Evolutionary conservation across 2,888 invertebrate genomes (phyloP).

Genomic region (Drosophila affinis): DNA sequence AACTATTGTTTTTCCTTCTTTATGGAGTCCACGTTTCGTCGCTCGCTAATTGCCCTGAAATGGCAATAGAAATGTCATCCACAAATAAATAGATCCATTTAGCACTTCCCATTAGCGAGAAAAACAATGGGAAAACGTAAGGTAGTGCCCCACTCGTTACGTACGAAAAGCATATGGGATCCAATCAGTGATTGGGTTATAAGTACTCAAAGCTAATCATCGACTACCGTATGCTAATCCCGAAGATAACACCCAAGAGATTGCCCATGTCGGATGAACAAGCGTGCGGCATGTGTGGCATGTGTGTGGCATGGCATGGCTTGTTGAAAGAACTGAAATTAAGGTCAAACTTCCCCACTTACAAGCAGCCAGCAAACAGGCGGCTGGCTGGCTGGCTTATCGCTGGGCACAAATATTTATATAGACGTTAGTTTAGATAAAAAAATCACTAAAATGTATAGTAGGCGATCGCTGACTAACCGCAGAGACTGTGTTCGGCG

Average conservation of each 20-base stretch:
- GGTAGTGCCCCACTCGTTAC: not conserved
- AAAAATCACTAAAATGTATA: conserved; percentile 7
- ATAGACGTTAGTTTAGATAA: conserved; percentile 57
- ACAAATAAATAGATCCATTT: conserved; percentile 31
- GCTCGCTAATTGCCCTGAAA: conserved; percentile 16
- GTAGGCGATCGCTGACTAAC: conserved; percentile 25
- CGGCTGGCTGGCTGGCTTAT: conserved; percentile 49
- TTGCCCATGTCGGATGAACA: not conserved
- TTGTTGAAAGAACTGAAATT: conserved; percentile 12
- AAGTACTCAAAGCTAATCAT: not conserved
- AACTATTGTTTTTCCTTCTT: not conserved
- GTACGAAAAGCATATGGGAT: not conserved
- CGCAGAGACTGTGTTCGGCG: not conserved
- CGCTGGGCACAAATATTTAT: conserved; percentile 44
- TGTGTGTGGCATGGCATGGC: conserved; percentile 2
- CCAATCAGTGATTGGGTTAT: not conserved
- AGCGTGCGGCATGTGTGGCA: not conserved
- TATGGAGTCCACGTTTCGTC: not conserved
- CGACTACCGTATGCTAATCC: conserved; percentile 21
- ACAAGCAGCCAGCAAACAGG: not conserved
- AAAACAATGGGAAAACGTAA: conserved; percentile 5
- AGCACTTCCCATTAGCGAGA: conserved; percentile 26
- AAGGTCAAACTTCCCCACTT: conserved; percentile 4
- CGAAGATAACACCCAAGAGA: conserved; percentile 37
- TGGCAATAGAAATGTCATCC: conserved; percentile 24